Percentiles rank a stretch among this genome's conserved stretches.
Evolutionary conservation across 37 sponge, comb jelly and placozoan genomes (phyloP).

Genomic region (Aplysina aerophoba): DNA sequence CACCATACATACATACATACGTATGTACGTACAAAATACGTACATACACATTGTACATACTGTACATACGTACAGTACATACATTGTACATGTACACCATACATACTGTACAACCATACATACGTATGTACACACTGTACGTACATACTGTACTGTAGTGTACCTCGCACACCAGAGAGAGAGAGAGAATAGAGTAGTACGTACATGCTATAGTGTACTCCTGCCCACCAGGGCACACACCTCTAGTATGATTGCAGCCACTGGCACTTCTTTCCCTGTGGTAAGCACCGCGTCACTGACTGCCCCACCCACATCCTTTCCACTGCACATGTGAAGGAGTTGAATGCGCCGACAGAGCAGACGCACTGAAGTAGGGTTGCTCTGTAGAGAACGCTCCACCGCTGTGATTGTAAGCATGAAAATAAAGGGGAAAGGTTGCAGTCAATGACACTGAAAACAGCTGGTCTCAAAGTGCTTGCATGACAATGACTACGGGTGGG

Average conservation of each 20-base stretch:
- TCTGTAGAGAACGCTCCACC: neutral
- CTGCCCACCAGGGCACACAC: neutral
- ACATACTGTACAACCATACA: neutral
- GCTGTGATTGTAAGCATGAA: neutral
- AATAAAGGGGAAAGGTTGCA: too few relatives aligned
- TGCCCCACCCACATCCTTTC: neutral
- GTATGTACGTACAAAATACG: constrained; percentile 2
- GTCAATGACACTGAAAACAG: too few relatives aligned
- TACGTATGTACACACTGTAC: neutral
- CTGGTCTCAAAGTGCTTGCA: too few relatives aligned
- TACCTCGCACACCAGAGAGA: neutral
- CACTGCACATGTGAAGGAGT: neutral
- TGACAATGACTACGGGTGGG: too few relatives aligned
- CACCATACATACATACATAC: too few relatives aligned
- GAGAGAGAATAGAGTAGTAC: too few relatives aligned
- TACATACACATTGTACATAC: too few relatives aligned
- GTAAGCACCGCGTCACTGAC: neutral
- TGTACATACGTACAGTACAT: neutral
- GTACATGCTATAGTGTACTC: too few relatives aligned
- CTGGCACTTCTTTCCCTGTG: neutral
- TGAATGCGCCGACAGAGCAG: neutral
- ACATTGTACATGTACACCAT: neutral
- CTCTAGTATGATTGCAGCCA: constrained; percentile 7
- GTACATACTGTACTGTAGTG: constrained; percentile 9
- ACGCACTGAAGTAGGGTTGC: neutral